Percentiles rank a stretch among this genome's conserved stretches.
phyloP scores from a whole-genome alignment of 2,888 invertebrate species.

The Sminthurinus aureus region DNA sequence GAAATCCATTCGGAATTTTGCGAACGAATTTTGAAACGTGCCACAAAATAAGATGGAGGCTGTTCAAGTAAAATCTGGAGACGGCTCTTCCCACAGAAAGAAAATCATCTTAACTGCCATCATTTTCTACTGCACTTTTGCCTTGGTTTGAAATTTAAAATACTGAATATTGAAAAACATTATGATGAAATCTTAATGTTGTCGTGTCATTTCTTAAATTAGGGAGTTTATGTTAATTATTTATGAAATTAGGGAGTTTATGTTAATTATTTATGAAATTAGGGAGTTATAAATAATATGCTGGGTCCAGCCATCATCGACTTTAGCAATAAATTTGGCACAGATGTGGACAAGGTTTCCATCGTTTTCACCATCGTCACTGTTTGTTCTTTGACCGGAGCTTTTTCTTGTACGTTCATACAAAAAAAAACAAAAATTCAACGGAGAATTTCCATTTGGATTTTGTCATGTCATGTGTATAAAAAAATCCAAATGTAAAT shows the following conservation, averaged over 20 bases:
- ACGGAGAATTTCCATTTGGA: not conserved
- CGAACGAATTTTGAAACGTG: too few relatives aligned
- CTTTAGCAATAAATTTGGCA: conserved; percentile 47
- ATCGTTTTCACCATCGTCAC: conserved; percentile 47
- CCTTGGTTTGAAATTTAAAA: not conserved
- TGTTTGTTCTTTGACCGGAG: conserved; percentile 44
- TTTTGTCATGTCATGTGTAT: not conserved
- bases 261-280: not conserved
- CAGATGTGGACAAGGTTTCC: conserved; percentile 46
- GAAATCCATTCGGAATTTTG: too few relatives aligned
- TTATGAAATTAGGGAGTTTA: not conserved
- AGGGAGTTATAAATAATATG: conserved; percentile 50
- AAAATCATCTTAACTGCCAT: not conserved
- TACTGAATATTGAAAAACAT: not conserved
- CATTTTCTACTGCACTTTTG: not conserved
- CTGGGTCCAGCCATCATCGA: conserved; percentile 49
- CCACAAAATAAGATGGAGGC: too few relatives aligned
- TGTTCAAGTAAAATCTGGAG: too few relatives aligned
- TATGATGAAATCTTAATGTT: not conserved
- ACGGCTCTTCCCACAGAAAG: not conserved
- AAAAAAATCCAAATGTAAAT: not conserved
- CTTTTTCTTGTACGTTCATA: conserved; percentile 42
- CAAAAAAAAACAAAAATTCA: not conserved
- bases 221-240: not conserved
- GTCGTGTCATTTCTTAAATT: not conserved